phyloP scores from a whole-genome alignment of 1,140 invertebrate genomes.

The Atopsyche davidsoni region DNA sequence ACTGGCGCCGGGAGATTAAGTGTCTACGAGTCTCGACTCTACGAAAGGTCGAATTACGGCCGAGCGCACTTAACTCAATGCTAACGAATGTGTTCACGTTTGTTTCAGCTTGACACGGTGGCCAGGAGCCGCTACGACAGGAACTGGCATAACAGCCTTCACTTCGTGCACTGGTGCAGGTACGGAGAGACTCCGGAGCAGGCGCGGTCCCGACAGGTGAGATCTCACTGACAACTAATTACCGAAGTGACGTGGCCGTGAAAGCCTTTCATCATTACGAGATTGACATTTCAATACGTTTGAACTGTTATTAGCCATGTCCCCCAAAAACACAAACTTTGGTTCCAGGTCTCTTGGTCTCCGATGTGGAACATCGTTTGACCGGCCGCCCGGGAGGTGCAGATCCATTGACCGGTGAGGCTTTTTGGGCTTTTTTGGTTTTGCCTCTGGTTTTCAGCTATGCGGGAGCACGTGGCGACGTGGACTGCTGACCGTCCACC shows the following conservation, averaged over 20 bases:
- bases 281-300: no score
- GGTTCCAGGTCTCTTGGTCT: conserved; percentile 30
- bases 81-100: no score
- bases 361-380: conserved; percentile 31
- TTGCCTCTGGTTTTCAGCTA: conserved; percentile 10
- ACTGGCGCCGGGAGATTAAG: no score
- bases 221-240: no score
- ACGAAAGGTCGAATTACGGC: no score
- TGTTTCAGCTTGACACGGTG: conserved; percentile 49
- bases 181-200: conserved; percentile 58
- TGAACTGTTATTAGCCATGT: conserved; percentile 25
- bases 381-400: conserved; percentile 23
- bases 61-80: no score
- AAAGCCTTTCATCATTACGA: no score
- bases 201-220: conserved; percentile 58
- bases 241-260: no score
- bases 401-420: conserved; percentile 28
- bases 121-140: conserved; percentile 50
- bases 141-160: conserved; percentile 62
- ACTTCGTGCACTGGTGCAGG: conserved; percentile 63
- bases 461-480: background rate
- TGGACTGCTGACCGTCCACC: background rate
- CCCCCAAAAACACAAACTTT: conserved; percentile 29
- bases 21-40: no score
- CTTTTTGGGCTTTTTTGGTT: conserved; percentile 19